Evolutionary conservation across 2,113 vertebrate genomes (phyloP), one percentile per base, ranked within the genome.

Genomic region (Prionailurus viverrinus): DNA sequence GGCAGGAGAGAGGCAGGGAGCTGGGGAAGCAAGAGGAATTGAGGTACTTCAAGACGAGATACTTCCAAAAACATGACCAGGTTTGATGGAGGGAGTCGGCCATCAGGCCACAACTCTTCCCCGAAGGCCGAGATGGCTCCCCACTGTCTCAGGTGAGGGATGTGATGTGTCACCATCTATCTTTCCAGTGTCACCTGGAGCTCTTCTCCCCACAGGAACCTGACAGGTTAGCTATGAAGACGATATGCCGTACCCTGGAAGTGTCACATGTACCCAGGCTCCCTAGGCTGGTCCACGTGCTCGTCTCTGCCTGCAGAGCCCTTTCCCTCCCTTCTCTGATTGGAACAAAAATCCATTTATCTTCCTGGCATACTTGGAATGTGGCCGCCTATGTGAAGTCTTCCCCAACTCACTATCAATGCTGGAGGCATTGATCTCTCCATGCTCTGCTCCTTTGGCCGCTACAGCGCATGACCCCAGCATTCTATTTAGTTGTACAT

Each of bases 21-120:
- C 36, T 78, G 92, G 96, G 68, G 90, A 95, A 95, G 96, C 98
- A 95, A 97, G 93, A 98, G 90, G 93, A 89, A 89, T 16, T 25
- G 83, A 83, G 65, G 89, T 87, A 89, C 94, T 97, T 91, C 83
- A 73, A 86, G 85, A 94, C 15, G 90, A 97, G 92, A 94, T 48
- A 18, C 58, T 96, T 96, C 71, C 94, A 66, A 94, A 97, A 95
- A 95, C 71, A 97, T 2, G 21, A 63, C 29, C 3, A 0, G 19
- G 19, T 15, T 9, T 98, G 94, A 98, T 98, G 98, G 98, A 98
- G 98, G 19, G 45, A 83, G 7, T 31, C 19, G 74, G 33, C 3
- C 0, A 23, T 2, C 11, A 0, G 7, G 36, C 27, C 51, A 15
- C 39, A 86, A 8, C 16, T 39, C 65, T 6, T 5, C 36, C 3